Base-by-base conservation (phyloP, 2,113 vertebrate genomes). In the Mastomys coucha region DNA sequence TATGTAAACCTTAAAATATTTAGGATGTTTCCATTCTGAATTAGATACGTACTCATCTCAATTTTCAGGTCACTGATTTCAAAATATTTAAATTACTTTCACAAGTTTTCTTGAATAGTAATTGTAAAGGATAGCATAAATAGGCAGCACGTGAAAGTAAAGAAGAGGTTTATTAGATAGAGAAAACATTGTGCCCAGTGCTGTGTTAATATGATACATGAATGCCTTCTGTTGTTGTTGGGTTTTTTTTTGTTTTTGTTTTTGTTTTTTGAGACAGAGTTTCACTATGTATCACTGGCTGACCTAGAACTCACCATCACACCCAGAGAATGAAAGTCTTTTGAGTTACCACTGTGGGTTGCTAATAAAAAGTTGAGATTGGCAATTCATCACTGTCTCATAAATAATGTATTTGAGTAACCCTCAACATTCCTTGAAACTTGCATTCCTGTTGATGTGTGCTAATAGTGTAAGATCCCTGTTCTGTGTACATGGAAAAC, bases 31-130 rank as follows among this genome's bases (percentile, higher is more conserved):
- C 80, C 82, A 90, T 92, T 96, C 58, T 91, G 88, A 96, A 87
- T 97, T 94, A 95, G 14, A 39, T 84, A 87, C 3, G 28, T 58
- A 49, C 58, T 51, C 39, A 77, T 82, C 1, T 82, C 72, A 76
- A 33, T 93, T 97, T 97, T 88, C 17, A 81, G 82, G 36, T 93
- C 39, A 92, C 75, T 93, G 73, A 91, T 88, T 96, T 96, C 33
- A 87, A 24, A 28, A 87, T 91, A 80, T 75, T 69, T 82, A 84
- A 75, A 33, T 91, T 91, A 70, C 8, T 28, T n/a, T 95, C 36
- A 69, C 26, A 88, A 60, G 58, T 89, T 63, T 84, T 93, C 95
- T 93, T 81, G 33, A 96, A 67, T 56, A 95, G 5, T 58, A 76
- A 4, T 33, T 94, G 28, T 75, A 36, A 96, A 94, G 95, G 42